Conservation (phyloP, 2,888 invertebrate species). For the Acanthosepion lycidas region DNA sequence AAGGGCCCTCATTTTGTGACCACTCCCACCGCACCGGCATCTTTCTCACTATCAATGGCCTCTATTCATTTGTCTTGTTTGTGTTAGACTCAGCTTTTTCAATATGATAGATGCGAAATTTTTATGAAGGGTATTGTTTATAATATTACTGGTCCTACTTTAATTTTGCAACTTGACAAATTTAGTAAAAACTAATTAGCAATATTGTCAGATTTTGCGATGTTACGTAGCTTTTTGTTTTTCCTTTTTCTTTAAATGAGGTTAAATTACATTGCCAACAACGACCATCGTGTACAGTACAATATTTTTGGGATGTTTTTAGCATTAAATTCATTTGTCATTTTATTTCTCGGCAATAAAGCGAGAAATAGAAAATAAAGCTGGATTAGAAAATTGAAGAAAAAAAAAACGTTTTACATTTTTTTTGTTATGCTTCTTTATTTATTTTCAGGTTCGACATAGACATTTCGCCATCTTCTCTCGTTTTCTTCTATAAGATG, state of each 20-base stretch:
- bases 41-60: neutral
- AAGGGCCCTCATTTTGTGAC: neutral
- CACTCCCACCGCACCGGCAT: constrained; percentile 9
- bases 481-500: neutral
- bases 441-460: neutral
- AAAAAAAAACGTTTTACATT: neutral
- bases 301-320: neutral
- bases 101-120: neutral
- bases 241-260: neutral
- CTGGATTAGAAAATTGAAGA: neutral
- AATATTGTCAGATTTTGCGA: neutral
- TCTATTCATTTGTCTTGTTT: neutral
- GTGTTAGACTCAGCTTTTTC: neutral
- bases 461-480: neutral
- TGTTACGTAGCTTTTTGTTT: neutral
- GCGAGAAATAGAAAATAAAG: neutral
- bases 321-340: neutral
- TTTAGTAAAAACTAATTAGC: neutral
- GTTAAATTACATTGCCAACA: neutral
- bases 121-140: neutral
- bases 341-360: too few relatives aligned
- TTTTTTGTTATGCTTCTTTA: neutral
- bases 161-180: neutral
- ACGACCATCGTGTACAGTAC: constrained; percentile 2
- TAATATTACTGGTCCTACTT: neutral